These are phyloP conservation scores for Carapus acus DNA, from an alignment of 2,797 vertebrate species.

Conservation along the genomic window DNA sequence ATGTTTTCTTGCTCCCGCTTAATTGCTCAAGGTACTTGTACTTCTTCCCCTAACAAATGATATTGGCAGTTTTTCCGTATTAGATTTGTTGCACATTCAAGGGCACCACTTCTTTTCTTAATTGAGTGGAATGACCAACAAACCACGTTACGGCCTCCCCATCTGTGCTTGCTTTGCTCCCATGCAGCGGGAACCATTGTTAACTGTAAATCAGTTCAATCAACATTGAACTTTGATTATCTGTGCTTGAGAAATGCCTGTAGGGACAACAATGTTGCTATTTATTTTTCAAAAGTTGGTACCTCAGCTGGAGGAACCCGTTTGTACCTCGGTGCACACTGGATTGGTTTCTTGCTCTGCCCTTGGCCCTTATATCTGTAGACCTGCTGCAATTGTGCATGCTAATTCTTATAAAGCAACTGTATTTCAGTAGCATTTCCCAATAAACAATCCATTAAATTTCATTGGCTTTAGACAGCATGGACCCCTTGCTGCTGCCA, in stretches of 20 bases:
- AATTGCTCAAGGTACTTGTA: slow-evolving; percentile 22
- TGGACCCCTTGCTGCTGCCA: neutral
- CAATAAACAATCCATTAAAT: slow-evolving; percentile 20
- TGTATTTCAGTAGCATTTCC: slow-evolving; percentile 8
- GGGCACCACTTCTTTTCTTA: slow-evolving; percentile 38
- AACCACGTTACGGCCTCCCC: slow-evolving; percentile 27
- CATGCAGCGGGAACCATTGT: slow-evolving; percentile 20
- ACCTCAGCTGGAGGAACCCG: slow-evolving; percentile 47
- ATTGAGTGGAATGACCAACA: slow-evolving; percentile 42
- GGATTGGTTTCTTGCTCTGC: slow-evolving; percentile 23
- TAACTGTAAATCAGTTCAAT: slow-evolving; percentile 41
- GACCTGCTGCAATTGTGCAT: slow-evolving; percentile 25
- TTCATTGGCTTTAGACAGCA: neutral
- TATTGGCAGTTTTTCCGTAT: slow-evolving; percentile 19
- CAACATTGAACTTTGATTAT: slow-evolving; percentile 41
- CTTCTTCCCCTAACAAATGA: slow-evolving; percentile 25
- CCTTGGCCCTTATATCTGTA: slow-evolving; percentile 39
- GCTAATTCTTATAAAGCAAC: slow-evolving; percentile 11
- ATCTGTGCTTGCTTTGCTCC: slow-evolving; percentile 26
- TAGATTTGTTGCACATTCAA: slow-evolving; percentile 27
- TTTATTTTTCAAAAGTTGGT: slow-evolving; percentile 59
- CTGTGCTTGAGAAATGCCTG: slow-evolving; percentile 52
- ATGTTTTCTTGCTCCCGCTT: slow-evolving; percentile 35
- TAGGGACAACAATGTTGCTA: slow-evolving; percentile 59
- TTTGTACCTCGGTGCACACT: slow-evolving; percentile 40